phyloP scores from a whole-genome alignment of 2,113 vertebrate genomes.

The Oceanites oceanicus region DNA sequence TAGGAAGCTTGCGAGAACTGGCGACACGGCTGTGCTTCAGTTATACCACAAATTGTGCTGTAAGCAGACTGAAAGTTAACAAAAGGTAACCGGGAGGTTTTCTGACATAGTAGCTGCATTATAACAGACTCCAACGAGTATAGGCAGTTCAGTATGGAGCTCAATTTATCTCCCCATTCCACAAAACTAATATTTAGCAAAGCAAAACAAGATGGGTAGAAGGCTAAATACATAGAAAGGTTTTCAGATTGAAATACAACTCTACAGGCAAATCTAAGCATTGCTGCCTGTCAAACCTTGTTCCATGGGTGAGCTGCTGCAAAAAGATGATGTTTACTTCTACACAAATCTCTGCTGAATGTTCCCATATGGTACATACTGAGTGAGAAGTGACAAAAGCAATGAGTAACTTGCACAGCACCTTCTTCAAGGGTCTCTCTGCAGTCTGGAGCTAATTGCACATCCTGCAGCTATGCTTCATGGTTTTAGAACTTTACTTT shows the following conservation, averaged over 20 bases:
- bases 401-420: not conserved
- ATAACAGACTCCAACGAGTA: fast-evolving
- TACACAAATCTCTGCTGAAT: not conserved
- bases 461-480: not conserved
- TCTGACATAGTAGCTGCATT: not conserved
- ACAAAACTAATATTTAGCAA: not conserved
- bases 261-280: not conserved
- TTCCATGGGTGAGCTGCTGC: not conserved
- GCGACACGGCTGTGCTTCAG: fast-evolving
- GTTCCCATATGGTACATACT: not conserved
- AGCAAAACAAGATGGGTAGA: not conserved
- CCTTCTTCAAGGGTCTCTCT: not conserved
- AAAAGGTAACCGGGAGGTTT: not conserved
- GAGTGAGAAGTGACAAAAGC: conserved; percentile 8
- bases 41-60: not conserved
- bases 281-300: not conserved
- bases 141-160: not conserved
- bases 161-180: not conserved
- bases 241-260: not conserved
- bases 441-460: not conserved
- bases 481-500: not conserved
- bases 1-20: not conserved
- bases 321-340: not conserved
- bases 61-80: not conserved
- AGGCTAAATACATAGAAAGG: not conserved